These are phyloP conservation scores for Rhinatrema bivittatum DNA, from an alignment of 2,797 vertebrate species.

Conservation along the genomic window DNA sequence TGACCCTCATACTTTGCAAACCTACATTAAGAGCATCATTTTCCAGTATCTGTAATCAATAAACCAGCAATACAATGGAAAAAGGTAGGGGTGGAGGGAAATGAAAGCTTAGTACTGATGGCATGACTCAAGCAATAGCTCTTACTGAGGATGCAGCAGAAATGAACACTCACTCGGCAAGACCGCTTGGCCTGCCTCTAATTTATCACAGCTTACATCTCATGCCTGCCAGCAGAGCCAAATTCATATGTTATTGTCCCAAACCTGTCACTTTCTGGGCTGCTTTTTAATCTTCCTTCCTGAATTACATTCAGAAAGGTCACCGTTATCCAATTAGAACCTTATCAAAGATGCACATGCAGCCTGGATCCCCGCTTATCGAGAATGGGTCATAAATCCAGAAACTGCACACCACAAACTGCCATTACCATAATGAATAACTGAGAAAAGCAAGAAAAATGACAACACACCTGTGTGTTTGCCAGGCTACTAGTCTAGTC, in stretches of 20 bases:
- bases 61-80: slow-evolving; percentile 14
- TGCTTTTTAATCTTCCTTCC: slow-evolving; percentile 70
- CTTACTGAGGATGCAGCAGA: slow-evolving; percentile 45
- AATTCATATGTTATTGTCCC: slow-evolving; percentile 69
- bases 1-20: slow-evolving; percentile 1
- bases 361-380: slow-evolving; percentile 54
- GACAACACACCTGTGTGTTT: slow-evolving; percentile 41
- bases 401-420: slow-evolving; percentile 45
- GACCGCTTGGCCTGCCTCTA: slow-evolving; percentile 45
- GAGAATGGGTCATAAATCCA: slow-evolving; percentile 70
- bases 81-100: slow-evolving; percentile 1
- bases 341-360: slow-evolving; percentile 82
- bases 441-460: slow-evolving; percentile 15
- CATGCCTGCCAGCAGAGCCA: slow-evolving; percentile 54
- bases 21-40: slow-evolving; percentile 10
- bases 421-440: slow-evolving; percentile 58
- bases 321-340: slow-evolving; percentile 87
- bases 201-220: slow-evolving; percentile 72
- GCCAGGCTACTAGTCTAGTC: slow-evolving; percentile 15
- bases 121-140: slow-evolving; percentile 32
- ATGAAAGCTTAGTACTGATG: no score
- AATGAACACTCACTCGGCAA: slow-evolving; percentile 55
- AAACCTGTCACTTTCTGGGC: slow-evolving; percentile 65
- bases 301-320: slow-evolving; percentile 81
- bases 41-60: slow-evolving; percentile 11